Evolutionary conservation across 2,888 invertebrate species (phyloP).

Genomic region (Andrena marginata): DNA sequence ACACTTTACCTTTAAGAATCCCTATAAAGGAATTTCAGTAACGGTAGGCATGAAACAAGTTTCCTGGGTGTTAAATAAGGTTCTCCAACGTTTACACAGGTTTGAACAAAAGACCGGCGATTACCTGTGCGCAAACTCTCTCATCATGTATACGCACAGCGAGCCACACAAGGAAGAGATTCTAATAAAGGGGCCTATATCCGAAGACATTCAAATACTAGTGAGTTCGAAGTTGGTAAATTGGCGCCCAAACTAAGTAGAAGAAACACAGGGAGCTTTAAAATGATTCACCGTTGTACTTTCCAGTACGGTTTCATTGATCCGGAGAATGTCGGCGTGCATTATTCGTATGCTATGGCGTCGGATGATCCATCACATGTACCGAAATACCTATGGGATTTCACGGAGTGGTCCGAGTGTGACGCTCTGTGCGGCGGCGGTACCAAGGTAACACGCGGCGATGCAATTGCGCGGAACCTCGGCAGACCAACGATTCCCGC

Average conservation of each 20-base stretch:
- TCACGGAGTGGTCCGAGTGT: slow-evolving; percentile 93
- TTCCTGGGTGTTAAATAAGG: slow-evolving; percentile 31
- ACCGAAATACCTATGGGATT: slow-evolving; percentile 90
- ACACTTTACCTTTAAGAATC: too few relatives aligned
- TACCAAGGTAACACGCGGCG: slow-evolving; percentile 84
- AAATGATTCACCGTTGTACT: slow-evolving; percentile 14
- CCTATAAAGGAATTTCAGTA: too few relatives aligned
- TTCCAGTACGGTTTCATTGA: slow-evolving; percentile 76
- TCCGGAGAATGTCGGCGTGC: slow-evolving; percentile 90
- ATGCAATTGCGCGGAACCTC: too few relatives aligned
- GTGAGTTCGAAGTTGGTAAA: slow-evolving; percentile 84
- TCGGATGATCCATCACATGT: slow-evolving; percentile 86
- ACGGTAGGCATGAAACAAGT: too few relatives aligned
- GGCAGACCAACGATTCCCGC: too few relatives aligned
- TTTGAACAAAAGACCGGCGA: slow-evolving; percentile 91
- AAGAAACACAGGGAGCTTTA: not conserved
- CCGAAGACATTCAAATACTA: slow-evolving; percentile 92
- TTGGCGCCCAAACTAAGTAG: too few relatives aligned
- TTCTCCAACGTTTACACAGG: slow-evolving; percentile 85
- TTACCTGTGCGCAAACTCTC: slow-evolving; percentile 93
- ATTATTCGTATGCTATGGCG: slow-evolving; percentile 91
- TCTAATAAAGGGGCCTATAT: slow-evolving; percentile 92
- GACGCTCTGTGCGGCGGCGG: slow-evolving; percentile 92
- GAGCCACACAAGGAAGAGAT: slow-evolving; percentile 93
- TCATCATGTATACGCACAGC: slow-evolving; percentile 91